Conservation (phyloP, 2,888 invertebrate species). For the Metacarcinus magister region DNA sequence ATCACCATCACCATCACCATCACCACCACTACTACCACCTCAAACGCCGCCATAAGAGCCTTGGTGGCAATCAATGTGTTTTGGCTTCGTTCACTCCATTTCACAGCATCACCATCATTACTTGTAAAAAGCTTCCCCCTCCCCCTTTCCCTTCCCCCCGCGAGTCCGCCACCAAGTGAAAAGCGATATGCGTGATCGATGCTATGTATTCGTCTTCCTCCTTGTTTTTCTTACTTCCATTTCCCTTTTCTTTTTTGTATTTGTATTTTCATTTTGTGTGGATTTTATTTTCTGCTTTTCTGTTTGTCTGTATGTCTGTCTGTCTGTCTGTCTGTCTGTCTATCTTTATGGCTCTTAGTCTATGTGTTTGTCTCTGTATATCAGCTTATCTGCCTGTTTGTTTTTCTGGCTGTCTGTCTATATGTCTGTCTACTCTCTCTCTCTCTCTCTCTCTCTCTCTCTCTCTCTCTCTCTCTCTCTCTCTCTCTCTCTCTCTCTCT, state of each 20-base stretch:
- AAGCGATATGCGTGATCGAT: conserved; percentile 6
- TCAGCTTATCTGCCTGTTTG: background rate
- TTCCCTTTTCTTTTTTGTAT: background rate
- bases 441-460: background rate
- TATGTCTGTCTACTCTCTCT: background rate
- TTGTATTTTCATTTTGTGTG: background rate
- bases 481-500: conserved; percentile 26
- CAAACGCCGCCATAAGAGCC: background rate
- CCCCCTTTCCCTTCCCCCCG: background rate
- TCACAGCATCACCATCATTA: conserved; percentile 4
- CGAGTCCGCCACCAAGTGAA: background rate
- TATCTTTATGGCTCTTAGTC: too few relatives aligned
- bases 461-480: conserved; percentile 17
- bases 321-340: too few relatives aligned
- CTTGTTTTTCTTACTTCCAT: background rate
- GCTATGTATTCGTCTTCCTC: background rate
- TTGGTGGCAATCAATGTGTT: conserved; percentile 26
- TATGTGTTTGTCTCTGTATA: too few relatives aligned
- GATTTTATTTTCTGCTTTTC: background rate
- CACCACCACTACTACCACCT: background rate
- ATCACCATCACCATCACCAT: background rate
- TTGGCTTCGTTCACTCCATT: background rate
- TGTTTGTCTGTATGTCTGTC: background rate
- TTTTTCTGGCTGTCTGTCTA: background rate
- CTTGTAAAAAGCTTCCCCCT: too few relatives aligned